Evolutionary conservation across 1,140 invertebrate genomes (phyloP), one percentile per base, ranked within the genome.

Genomic region (Calosoma granatense): DNA sequence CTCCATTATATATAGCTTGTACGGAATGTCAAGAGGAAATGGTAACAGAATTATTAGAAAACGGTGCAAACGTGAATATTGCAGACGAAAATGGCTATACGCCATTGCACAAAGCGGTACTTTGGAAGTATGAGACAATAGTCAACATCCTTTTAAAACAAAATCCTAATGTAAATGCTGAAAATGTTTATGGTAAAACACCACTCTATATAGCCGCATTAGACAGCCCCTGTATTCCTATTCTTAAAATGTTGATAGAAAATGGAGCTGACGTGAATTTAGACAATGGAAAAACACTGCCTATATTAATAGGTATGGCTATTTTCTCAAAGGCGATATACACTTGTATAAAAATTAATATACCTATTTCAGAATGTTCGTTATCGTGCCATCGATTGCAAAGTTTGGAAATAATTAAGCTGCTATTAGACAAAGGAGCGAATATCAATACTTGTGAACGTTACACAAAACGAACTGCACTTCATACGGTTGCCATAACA

Each of bases 401-500:
- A 17, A 4, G 3, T 12, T 11, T 17, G 41, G 15, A 47, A 47
- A 47, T 47, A 47, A 47, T 47, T 4, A 47, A 47, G 17, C 4
- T 47, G 17, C 41, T 47, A 11, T 4, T 47, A 47, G 15, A 47
- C 15, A 17, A 47, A 12, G 41, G 15, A 11, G 41, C 41, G 9
- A 17, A 47, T 47, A 17, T 47, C 4, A 17, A 47, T 17, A 11
- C 17, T 11, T 4, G 17, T 12, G 6, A 17, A 12, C 6, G 4
- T 4, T 56, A 17, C 26, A 54, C 55, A 1, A 53, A 54, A 9
- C 59, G 60, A 26, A 66, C 59, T 56, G 60, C 60, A 11, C 39
- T 66, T 20, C 65, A 66, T 52, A 61, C 59, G 23, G 60, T 60
- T 20, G 65, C 60, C 2, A 56, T 64, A 22, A 60, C 55, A 11